Conservation (phyloP, 2,113 vertebrate genomes). For the Polypterus senegalus region DNA sequence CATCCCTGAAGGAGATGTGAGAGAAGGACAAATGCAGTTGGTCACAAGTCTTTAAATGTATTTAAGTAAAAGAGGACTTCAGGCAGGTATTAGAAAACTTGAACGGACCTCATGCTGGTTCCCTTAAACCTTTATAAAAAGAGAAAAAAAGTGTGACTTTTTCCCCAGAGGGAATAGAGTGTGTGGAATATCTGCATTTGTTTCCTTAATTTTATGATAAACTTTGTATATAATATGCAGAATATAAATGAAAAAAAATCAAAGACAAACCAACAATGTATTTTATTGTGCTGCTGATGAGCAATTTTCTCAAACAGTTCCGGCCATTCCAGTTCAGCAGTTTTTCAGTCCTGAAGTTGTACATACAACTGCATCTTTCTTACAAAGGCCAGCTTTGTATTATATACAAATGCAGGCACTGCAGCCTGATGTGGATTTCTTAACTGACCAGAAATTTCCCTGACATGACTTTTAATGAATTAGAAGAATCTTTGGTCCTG, state of each 20-base stretch:
- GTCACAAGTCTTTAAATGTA: slow-evolving; percentile 93
- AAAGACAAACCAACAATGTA: slow-evolving; percentile 88
- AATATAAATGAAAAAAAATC: slow-evolving; percentile 77
- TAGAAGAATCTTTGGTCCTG: slow-evolving; percentile 68
- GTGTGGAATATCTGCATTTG: slow-evolving; percentile 23
- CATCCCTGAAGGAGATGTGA: slow-evolving; percentile 85
- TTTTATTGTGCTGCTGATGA: slow-evolving; percentile 84
- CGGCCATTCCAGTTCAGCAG: slow-evolving; percentile 76
- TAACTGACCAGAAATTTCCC: slow-evolving; percentile 73
- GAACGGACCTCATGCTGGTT: slow-evolving; percentile 32
- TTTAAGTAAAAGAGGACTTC: slow-evolving; percentile 44
- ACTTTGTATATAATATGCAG: slow-evolving; percentile 93
- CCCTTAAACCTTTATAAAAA: slow-evolving; percentile 33
- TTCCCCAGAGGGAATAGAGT: background rate
- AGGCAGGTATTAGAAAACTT: slow-evolving; percentile 44
- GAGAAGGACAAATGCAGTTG: slow-evolving; percentile 98
- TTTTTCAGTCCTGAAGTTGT: slow-evolving; percentile 74
- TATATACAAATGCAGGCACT: slow-evolving; percentile 79
- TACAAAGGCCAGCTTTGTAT: slow-evolving; percentile 78
- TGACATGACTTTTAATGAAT: slow-evolving; percentile 68
- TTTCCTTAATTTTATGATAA: slow-evolving; percentile 39
- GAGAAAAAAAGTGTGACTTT: slow-evolving; percentile 11
- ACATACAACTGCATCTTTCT: slow-evolving; percentile 85
- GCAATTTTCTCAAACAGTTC: slow-evolving; percentile 56
- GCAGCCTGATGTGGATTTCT: slow-evolving; percentile 74